Base-by-base conservation (phyloP, 2,888 invertebrate genomes). In the Neoaliturus tenellus region DNA sequence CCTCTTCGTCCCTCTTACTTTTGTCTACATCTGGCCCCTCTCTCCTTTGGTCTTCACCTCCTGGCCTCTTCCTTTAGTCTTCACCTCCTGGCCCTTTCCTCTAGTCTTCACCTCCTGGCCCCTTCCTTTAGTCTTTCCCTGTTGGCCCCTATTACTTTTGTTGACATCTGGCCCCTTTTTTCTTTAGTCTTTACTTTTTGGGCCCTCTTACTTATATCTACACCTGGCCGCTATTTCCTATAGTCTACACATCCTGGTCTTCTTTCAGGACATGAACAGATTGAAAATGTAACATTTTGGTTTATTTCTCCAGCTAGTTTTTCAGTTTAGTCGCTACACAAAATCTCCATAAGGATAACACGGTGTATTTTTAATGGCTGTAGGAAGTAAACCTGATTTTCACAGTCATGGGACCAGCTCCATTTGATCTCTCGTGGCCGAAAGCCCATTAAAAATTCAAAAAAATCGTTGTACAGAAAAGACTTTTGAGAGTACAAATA, bases 21-120 rank as follows among this genome's bases (percentile, higher is more conserved):
- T 25, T 41, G 44, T 44, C 14, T 39, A 39, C 44, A 12, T 44
- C 44, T 17, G 17, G 17, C 17, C 8, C 17, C 44, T 44, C 44
- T 44, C 14, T 17, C 17, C 12, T 12, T 44, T 14, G 2, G 17
- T 8, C 44, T 17, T 14, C 4, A 44, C 44, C 17, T 44, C 44
- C 44, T 14, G 44, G 44, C 51, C n/a, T n/a, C 17, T 12, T 12
- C 62, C 31, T 31, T 62, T 28, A 5, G 14, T 62, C 62, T 31
- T 28, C 75, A 75, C 51, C 75, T 23, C 48, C 48, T 20, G 51
- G 41, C 55, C 33, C 82, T 23, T 20, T 17, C 28, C 69, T 41
- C 58, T 28, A 48, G 8, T 23, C 23, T 2, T 23, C 14, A 51
- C 51, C 10, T 51, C 51, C 51, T 12, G 20, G 51, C n/a, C 20